Evolutionary conservation across 2,797 vertebrate species (phyloP).

Genomic region (Spatula clypeata): DNA sequence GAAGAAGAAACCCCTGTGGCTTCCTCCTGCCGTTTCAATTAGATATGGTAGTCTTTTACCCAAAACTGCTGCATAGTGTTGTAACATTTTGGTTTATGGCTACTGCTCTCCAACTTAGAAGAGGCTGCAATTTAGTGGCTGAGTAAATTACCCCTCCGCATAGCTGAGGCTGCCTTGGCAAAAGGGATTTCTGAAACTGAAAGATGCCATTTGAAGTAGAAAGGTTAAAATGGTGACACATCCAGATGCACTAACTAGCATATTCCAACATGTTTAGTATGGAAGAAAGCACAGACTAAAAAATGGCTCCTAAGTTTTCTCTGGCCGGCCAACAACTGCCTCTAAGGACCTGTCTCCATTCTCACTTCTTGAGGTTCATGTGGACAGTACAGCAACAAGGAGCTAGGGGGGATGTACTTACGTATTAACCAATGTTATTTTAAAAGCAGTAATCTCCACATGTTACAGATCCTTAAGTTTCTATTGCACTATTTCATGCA

Average conservation of each 20-base stretch:
- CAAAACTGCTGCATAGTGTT: neutral
- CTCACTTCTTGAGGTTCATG: neutral
- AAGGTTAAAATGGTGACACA: neutral
- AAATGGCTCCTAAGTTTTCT: neutral
- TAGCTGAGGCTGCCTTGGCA: neutral
- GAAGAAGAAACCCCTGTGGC: conserved; percentile 28
- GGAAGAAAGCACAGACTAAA: neutral
- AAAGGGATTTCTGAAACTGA: neutral
- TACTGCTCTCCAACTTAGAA: neutral
- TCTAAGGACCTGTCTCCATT: neutral
- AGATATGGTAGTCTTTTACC: neutral
- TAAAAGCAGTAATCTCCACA: conserved; percentile 45
- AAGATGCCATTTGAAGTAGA: neutral
- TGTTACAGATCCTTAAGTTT: neutral
- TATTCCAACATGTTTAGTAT: neutral
- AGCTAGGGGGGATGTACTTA: neutral
- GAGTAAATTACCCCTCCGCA: neutral
- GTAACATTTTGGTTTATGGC: neutral
- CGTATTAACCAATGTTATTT: neutral
- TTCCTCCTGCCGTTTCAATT: conserved; percentile 57
- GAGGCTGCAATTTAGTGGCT: neutral
- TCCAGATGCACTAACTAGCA: neutral
- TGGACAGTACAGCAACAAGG: fast-evolving
- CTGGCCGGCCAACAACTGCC: neutral
- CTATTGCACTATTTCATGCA: neutral